Conservation (phyloP, 2,888 invertebrate genomes). For the Adelognathus sp. region DNA sequence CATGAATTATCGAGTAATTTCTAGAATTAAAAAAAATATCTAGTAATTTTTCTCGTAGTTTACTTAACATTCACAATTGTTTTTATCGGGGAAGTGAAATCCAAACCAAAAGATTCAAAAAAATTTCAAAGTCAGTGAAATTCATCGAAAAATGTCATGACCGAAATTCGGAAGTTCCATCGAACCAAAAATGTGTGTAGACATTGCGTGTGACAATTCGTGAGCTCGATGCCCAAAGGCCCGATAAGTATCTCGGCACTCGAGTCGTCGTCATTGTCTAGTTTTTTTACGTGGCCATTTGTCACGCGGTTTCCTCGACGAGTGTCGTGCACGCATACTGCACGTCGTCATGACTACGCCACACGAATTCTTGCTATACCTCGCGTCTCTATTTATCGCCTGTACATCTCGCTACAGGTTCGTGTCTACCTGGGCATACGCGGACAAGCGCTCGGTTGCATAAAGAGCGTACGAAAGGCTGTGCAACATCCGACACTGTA, state of each 20-base stretch:
- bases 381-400: constrained; percentile 10
- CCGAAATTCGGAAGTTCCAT: too few species aligned
- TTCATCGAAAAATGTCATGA: too few species aligned
- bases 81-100: too few species aligned
- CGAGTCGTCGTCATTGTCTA: constrained; percentile 75
- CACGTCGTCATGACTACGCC: constrained; percentile 69
- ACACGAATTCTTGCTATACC: constrained; percentile 5
- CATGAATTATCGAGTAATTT: too few species aligned
- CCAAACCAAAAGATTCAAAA: too few species aligned
- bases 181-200: too few species aligned
- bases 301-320: constrained; percentile 71
- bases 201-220: too few species aligned
- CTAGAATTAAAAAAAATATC: too few species aligned
- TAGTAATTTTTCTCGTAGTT: too few species aligned
- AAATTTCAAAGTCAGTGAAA: too few species aligned
- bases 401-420: neutral
- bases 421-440: neutral
- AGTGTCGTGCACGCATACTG: constrained; percentile 60
- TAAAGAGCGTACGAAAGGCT: constrained; percentile 13
- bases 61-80: too few species aligned
- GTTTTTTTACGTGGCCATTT: constrained; percentile 71
- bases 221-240: neutral
- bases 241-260: neutral
- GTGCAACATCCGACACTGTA: constrained; percentile 16
- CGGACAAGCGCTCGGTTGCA: neutral